phyloP scores from a whole-genome alignment of 2,113 vertebrate genomes.

The Forbesichthys agassizii region DNA sequence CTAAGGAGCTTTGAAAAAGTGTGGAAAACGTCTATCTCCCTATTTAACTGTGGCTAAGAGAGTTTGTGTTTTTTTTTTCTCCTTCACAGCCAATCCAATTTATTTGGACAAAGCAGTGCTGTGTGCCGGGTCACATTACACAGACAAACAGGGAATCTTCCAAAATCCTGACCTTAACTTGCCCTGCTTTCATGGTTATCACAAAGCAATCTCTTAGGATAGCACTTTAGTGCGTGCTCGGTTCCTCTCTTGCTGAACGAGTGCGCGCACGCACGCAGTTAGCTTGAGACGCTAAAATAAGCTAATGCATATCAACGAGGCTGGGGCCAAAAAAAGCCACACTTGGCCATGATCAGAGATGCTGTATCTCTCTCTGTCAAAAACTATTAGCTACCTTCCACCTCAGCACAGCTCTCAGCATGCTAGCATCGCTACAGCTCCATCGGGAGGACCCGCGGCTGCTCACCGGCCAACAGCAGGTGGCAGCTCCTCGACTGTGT shows the following conservation, averaged over 20 bases:
- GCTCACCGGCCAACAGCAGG: constrained; percentile 14
- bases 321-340: constrained; percentile 56
- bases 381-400: constrained; percentile 47
- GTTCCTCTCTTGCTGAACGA: not conserved
- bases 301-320: constrained; percentile 73
- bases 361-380: constrained; percentile 53
- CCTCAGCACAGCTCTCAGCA: constrained; percentile 15
- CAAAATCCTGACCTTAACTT: constrained; percentile 52
- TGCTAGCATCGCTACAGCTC: constrained; percentile 23
- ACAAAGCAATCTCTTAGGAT: constrained; percentile 31
- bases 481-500: not conserved
- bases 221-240: not conserved
- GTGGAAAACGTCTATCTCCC: constrained; percentile 14
- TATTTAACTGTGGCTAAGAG: constrained; percentile 17
- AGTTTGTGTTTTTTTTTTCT: constrained; percentile 3
- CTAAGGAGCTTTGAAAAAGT: constrained; percentile 14
- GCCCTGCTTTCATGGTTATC: constrained; percentile 41
- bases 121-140: constrained; percentile 45
- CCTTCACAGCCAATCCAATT: constrained; percentile 46
- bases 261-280: constrained; percentile 21
- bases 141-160: constrained; percentile 49
- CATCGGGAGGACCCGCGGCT: constrained; percentile 39
- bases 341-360: constrained; percentile 44
- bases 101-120: constrained; percentile 51
- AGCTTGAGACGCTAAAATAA: constrained; percentile 55